phyloP scores from a whole-genome alignment of 2,113 vertebrate species.

The Gobius niger region DNA sequence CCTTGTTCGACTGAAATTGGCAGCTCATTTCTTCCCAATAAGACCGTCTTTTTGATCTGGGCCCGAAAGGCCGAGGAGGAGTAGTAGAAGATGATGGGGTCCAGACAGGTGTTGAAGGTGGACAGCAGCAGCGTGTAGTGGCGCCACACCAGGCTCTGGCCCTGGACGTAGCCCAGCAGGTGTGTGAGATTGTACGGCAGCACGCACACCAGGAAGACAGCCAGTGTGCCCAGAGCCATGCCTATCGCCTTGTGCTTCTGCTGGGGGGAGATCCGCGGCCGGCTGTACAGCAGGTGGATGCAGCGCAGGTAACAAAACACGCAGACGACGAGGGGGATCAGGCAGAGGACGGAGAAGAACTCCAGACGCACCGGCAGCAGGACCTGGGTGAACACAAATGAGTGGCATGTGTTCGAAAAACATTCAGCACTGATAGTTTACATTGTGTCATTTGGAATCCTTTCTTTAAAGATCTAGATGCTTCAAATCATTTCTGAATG shows the following conservation, averaged over 20 bases:
- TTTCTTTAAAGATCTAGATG: too few species aligned
- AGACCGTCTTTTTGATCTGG: slow-evolving; percentile 35
- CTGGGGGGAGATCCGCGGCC: slow-evolving; percentile 43
- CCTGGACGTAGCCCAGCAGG: slow-evolving; percentile 70
- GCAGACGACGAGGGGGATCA: slow-evolving; percentile 69
- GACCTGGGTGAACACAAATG: slow-evolving; percentile 14
- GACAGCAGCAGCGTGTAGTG: slow-evolving; percentile 72
- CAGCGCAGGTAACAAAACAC: slow-evolving; percentile 68
- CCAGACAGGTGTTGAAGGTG: slow-evolving; percentile 79
- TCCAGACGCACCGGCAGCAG: slow-evolving; percentile 76
- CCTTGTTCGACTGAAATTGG: accelerated
- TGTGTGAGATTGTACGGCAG: slow-evolving; percentile 80
- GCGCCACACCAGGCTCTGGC: slow-evolving; percentile 69
- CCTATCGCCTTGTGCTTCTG: slow-evolving; percentile 74
- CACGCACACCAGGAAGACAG: slow-evolving; percentile 80
- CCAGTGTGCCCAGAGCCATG: slow-evolving; percentile 73
- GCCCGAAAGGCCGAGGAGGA: slow-evolving; percentile 61
- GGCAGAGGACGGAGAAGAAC: slow-evolving; percentile 74
- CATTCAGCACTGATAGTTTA: too few species aligned
- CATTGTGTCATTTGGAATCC: too few species aligned
- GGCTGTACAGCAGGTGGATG: slow-evolving; percentile 64
- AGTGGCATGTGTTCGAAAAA: too few species aligned
- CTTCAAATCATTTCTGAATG: too few species aligned
- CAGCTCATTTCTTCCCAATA: slow-evolving; percentile 29
- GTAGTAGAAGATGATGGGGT: slow-evolving; percentile 77